Percentiles rank a stretch among this genome's conserved stretches.
These are phyloP conservation scores for Sebastes matsubarae DNA, from an alignment of 2,797 vertebrate genomes.

Conservation along the genomic window DNA sequence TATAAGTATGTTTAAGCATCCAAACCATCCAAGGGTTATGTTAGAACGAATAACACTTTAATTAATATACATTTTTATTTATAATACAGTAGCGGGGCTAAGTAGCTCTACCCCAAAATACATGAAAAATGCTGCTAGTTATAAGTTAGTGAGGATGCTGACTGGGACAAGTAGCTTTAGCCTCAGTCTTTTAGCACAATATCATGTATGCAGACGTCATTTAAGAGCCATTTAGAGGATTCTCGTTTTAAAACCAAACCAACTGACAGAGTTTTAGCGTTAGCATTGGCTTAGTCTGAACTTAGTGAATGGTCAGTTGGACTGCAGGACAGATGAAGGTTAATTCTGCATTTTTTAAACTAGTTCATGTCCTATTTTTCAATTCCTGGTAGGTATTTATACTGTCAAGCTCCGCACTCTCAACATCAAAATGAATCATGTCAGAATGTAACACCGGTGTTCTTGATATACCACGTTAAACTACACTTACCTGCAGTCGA, in stretches of 20 bases:
- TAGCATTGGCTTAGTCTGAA: background rate
- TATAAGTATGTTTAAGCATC: background rate
- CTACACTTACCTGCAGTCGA: slow-evolving; percentile 46
- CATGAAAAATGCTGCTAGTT: background rate
- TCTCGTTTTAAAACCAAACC: background rate
- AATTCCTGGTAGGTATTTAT: background rate
- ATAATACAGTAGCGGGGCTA: background rate
- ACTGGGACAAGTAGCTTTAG: background rate
- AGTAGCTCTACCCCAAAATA: background rate
- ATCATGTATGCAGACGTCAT: background rate
- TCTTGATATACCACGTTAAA: slow-evolving; percentile 34
- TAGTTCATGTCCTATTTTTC: background rate
- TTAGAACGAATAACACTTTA: background rate
- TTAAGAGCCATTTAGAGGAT: background rate
- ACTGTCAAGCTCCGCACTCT: background rate
- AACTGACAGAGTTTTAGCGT: background rate
- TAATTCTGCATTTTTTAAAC: background rate
- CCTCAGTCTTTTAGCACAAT: background rate
- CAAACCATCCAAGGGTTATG: background rate
- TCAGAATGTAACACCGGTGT: background rate
- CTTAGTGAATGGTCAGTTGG: background rate
- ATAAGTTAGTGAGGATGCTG: background rate
- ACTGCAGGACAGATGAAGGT: background rate
- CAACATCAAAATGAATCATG: slow-evolving; percentile 46
- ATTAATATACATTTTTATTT: background rate